Evolutionary conservation across 2,113 vertebrate genomes (phyloP).

Genomic region (Halcyon malimbica): DNA sequence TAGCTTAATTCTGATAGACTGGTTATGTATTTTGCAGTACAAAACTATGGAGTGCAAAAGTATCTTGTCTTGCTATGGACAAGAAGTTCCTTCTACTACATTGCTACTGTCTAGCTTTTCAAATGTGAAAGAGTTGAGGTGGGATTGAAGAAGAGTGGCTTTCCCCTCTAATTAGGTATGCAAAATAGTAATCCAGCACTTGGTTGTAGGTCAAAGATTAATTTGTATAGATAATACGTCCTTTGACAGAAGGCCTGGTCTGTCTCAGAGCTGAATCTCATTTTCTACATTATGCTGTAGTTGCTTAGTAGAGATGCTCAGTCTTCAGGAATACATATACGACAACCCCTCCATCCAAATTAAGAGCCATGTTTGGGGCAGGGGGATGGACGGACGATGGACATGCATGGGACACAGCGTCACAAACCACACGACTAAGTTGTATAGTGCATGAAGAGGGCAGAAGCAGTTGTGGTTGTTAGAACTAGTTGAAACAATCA

Average conservation of each 20-base stretch:
- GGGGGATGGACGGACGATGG: too few relatives aligned
- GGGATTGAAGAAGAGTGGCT: background rate
- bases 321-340: background rate
- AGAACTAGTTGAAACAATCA: background rate
- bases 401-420: too few relatives aligned
- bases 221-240: background rate
- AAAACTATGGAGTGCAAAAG: background rate
- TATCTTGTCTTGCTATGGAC: background rate
- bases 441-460: background rate
- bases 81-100: background rate
- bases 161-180: background rate
- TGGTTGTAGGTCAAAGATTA: background rate
- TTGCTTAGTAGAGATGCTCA: background rate
- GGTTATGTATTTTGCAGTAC: background rate
- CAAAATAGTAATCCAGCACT: background rate
- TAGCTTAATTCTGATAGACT: background rate
- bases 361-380: background rate
- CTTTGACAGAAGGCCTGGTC: background rate
- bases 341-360: background rate
- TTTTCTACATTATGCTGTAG: background rate
- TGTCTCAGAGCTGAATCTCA: background rate
- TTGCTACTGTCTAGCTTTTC: background rate
- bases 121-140: background rate
- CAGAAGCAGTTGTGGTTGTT: background rate
- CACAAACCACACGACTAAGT: background rate